A percentile compares a stretch with the other conserved stretches of the same genome.
phyloP scores from a whole-genome alignment of 2,797 vertebrate genomes.

The Phyllotis vaccarum region DNA sequence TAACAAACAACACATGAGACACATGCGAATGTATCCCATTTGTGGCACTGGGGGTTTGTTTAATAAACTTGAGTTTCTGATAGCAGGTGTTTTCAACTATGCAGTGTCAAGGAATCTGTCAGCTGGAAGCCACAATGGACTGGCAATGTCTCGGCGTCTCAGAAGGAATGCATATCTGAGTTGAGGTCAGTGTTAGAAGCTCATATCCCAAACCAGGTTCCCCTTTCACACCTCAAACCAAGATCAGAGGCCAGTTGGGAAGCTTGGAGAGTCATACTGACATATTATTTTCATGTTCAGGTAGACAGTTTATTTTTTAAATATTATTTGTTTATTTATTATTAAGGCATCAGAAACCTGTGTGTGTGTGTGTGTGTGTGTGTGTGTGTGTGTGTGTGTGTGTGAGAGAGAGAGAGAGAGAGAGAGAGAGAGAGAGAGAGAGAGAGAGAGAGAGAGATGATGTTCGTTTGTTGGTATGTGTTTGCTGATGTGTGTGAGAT shows the following conservation, averaged over 20 bases:
- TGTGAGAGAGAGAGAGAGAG: too few relatives aligned
- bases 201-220: background rate
- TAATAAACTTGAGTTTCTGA: background rate
- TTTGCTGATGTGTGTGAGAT: background rate
- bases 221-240: background rate
- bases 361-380: background rate
- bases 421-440: too few relatives aligned
- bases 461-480: background rate
- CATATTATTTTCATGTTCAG: background rate
- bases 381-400: background rate
- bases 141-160: background rate
- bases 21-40: background rate
- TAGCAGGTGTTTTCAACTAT: background rate
- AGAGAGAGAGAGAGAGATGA: too few relatives aligned
- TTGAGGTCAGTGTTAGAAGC: background rate
- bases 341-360: background rate
- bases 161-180: background rate
- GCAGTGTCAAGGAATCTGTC: background rate
- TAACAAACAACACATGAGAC: background rate
- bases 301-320: background rate
- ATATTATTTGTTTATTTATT: background rate
- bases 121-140: background rate
- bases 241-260: background rate
- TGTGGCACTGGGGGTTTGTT: background rate
- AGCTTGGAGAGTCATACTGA: background rate